Conservation (phyloP, 2,113 vertebrate species). For the Dicrurus megarhynchus region DNA sequence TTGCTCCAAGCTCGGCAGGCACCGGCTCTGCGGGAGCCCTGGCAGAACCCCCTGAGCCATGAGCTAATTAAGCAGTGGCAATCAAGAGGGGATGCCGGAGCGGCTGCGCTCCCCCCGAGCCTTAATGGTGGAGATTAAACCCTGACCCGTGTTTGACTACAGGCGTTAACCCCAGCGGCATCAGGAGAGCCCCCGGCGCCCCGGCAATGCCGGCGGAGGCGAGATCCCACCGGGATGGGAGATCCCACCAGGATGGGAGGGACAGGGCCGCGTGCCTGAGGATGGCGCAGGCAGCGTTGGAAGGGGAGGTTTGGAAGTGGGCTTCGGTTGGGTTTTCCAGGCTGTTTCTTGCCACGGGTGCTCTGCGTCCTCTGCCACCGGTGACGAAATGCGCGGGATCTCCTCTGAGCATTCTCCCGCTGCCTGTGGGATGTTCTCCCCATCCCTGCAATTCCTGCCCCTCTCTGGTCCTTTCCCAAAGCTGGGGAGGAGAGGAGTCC, state of each 20-base stretch:
- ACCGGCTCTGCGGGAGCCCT: neutral
- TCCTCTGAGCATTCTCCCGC: neutral
- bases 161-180: neutral
- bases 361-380: neutral
- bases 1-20: neutral
- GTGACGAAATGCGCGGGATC: fast-evolving
- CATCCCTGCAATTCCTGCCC: neutral
- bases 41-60: neutral
- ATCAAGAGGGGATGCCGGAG: constrained; percentile 16
- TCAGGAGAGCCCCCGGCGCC: neutral
- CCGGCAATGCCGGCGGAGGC: fast-evolving
- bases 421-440: fast-evolving
- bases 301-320: neutral
- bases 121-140: constrained; percentile 30
- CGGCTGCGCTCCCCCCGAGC: neutral
- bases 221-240: neutral
- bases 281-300: neutral
- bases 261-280: fast-evolving
- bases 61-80: constrained; percentile 47
- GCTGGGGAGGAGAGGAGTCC: neutral
- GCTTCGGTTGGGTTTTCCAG: neutral
- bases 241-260: neutral
- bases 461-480: neutral
- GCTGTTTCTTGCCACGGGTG: neutral
- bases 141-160: constrained; percentile 52